A percentile compares a stretch with the other conserved stretches of the same genome.
Conservation (phyloP, 2,113 vertebrate species). For the Phyllostomus discolor region DNA sequence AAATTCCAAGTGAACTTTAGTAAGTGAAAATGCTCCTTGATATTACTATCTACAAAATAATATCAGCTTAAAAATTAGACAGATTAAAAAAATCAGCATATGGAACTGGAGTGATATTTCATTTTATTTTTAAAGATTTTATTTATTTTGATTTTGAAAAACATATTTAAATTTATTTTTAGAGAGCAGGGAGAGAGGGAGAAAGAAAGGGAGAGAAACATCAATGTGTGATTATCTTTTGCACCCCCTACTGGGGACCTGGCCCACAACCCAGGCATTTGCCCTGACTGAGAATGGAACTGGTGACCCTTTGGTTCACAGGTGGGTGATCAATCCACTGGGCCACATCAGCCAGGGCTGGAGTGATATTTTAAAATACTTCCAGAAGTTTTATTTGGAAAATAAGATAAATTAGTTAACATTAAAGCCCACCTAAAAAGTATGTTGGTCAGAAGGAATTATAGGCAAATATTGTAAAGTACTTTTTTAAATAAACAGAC, state of each 20-base stretch:
- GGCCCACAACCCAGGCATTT: no score
- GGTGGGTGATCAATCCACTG: no score
- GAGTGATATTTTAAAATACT: not conserved
- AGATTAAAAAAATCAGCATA: not conserved
- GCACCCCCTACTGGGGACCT: no score
- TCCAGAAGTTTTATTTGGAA: not conserved
- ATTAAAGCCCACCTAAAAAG: not conserved
- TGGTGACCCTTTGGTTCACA: no score
- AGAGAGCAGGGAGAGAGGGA: no score
- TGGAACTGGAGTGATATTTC: not conserved
- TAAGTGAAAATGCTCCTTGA: not conserved
- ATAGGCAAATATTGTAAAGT: not conserved
- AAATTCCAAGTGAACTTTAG: not conserved
- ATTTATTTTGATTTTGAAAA: no score
- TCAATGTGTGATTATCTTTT: no score
- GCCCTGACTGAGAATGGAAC: no score
- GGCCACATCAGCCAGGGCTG: no score
- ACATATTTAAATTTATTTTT: no score
- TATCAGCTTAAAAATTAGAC: conserved; percentile 45
- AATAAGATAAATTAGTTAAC: not conserved
- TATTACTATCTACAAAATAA: not conserved
- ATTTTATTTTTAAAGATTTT: no score
- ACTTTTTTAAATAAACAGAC: not conserved
- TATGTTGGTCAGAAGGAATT: not conserved
- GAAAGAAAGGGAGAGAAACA: no score